Percentiles rank a stretch among this genome's conserved stretches.
Conservation (phyloP, 2,888 invertebrate species). For the Prostheceraeus crozeri region DNA sequence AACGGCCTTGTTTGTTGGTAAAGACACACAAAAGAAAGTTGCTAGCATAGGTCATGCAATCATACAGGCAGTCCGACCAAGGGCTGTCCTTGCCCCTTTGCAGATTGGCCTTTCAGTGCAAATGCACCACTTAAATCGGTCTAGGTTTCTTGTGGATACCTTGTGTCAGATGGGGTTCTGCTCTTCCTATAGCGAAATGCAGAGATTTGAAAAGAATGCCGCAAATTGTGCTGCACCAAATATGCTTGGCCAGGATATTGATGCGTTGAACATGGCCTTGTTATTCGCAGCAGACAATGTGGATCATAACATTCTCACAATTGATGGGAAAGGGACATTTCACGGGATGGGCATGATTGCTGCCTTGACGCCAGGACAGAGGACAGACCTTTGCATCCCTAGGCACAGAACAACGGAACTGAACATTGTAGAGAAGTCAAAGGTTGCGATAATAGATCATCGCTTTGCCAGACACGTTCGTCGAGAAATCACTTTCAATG, state of each 20-base stretch:
- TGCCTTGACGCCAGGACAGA: conserved; percentile 16
- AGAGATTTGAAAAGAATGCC: conserved; percentile 40
- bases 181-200: conserved; percentile 41
- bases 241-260: conserved; percentile 31
- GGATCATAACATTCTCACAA: conserved; percentile 43
- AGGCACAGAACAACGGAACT: conserved; percentile 34
- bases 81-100: conserved; percentile 41
- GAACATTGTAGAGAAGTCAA: conserved; percentile 28
- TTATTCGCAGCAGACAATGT: conserved; percentile 46
- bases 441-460: conserved; percentile 19
- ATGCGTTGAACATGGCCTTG: conserved; percentile 35
- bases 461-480: conserved; percentile 9
- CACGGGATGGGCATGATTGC: conserved; percentile 40
- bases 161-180: conserved; percentile 42
- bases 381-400: conserved; percentile 30
- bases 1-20: conserved; percentile 31
- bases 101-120: conserved; percentile 43
- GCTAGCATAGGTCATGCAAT: conserved; percentile 43
- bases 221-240: conserved; percentile 35
- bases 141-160: conserved; percentile 43
- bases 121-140: conserved; percentile 43
- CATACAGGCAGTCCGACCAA: conserved; percentile 42
- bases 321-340: conserved; percentile 43
- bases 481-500: conserved; percentile 16
- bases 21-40: conserved; percentile 35